Base-by-base conservation (phyloP, 2,888 invertebrate species). In the Eristalis intricaria region DNA sequence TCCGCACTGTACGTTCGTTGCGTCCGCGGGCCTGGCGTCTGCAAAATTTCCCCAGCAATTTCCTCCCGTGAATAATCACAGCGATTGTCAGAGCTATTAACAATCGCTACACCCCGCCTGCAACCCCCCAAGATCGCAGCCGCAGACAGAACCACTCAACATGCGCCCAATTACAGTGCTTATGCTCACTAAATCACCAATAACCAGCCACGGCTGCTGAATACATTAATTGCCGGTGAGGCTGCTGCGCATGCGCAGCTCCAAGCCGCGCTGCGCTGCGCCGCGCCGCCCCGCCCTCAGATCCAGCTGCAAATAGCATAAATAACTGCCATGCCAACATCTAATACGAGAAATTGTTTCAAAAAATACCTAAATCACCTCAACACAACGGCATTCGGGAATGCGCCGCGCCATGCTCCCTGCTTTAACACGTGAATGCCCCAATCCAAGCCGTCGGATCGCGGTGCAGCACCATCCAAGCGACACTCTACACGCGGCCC, bases 321-420 rank as follows among this genome's bases (percentile, higher is more conserved):
- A 80, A 84, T 84, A 84, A 84, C 75, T 84, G 76, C 68, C 85
- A 60, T 77, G 81, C 82, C 82, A 85, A 76, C 76, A 84, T 65
- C 82, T 82, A 69, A 29, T 66, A 56, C 73, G 32, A 69, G 32
- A 84, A 71, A 84, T 70, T 66, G 60, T 75, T 66, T 66, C n/a
- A 63, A 78, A 81, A 84, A 80, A 71, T 66, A 43, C 58, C 23
- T 38, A 73, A 85, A 70, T 77, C 77, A 76, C 38, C 68, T 60
- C 60, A 82, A 76, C 85, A 77, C 73, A 58, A 13, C 60, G 61
- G 50, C 32, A 50, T 68, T 69, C 4, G 71, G 61, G 84, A 84
- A 84, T 85, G 82, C 40, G 50, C 73, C 77, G 82, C 40, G 60
- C 73, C 77, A 77, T 50, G 63, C 77, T 81, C 77, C 82, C 73